Base-by-base conservation (phyloP, 2,888 invertebrate genomes). In the Zaprionus bogoriensis region DNA sequence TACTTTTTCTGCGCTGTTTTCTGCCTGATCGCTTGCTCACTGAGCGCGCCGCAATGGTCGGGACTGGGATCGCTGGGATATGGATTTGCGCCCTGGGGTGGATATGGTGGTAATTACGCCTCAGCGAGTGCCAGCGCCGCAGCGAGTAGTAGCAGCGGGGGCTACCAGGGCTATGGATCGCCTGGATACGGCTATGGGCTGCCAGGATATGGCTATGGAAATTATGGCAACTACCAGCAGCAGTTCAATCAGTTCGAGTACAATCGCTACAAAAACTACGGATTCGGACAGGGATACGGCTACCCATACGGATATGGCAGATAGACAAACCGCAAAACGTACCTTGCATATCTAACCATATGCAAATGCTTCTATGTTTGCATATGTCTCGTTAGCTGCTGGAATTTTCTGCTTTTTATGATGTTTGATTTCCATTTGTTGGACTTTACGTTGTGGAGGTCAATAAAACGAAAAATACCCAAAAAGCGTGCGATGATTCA, bases 391-490 rank as follows among this genome's bases (percentile, higher is more conserved):
- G 27, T 66, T 58, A 44, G 59, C 46, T 54, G 60, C 53, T 75
- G 63, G 68, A 75, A 78, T 66, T 71, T 80, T 80, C 53, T 46
- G 58, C n/a, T 27, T 59, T 77, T 59, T 46, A 51, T 48, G 67
- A 65, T 27, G 48, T 81, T 66, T 67, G 76, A 58, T 82, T 82
- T 85, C 60, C 27, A 28, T 74, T 71, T 78, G 59, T 58, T 67
- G 65, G 59, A 58, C 45, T 69, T 59, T 65, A 58, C 12, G 42
- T 25, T 52, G 62, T 77, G 74, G 76, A 84, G 88, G 84, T 84
- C 82, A 84, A 84, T 87, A 84, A 80, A 87, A 79, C 61, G 71
- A 59, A 83, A n/a, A 87, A 84, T 84, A 65, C 76, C 85, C 82
- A 75, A 81, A 54, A 38, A n/a, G 36, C 25, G 7, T 20, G 25